Percentiles rank a stretch among this genome's conserved stretches.
Evolutionary conservation across 2,888 invertebrate genomes (phyloP).

Genomic region (Lasioglossum malachurum): DNA sequence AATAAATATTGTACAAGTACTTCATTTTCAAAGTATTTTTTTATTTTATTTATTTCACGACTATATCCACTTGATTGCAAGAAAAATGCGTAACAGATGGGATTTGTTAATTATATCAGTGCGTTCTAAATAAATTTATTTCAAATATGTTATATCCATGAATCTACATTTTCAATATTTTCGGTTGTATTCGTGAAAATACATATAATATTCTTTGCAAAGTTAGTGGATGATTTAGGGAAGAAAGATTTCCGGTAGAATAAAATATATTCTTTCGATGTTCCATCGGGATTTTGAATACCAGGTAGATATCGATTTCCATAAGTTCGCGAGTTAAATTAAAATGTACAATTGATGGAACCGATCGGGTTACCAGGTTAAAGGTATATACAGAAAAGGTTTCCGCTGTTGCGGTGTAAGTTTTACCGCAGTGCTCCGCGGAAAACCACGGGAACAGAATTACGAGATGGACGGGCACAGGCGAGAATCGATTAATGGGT

Average conservation of each 20-base stretch:
- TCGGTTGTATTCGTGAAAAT: neutral
- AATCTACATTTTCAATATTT: neutral
- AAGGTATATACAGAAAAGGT: constrained; percentile 76
- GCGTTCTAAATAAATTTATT: too few species aligned
- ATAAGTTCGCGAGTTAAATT: neutral
- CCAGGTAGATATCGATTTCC: constrained; percentile 6
- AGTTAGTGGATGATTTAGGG: neutral
- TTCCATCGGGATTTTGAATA: neutral
- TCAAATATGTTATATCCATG: too few species aligned
- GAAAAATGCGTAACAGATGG: too few species aligned
- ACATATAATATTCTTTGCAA: neutral
- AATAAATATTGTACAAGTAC: too few species aligned
- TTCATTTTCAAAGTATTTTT: too few species aligned
- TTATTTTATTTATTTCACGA: too few species aligned
- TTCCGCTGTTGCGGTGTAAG: constrained; percentile 77
- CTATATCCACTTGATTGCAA: too few species aligned
- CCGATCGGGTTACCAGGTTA: constrained; percentile 41
- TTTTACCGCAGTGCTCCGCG: constrained; percentile 75
- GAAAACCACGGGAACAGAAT: constrained; percentile 77
- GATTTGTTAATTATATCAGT: too few species aligned
- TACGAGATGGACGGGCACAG: constrained; percentile 68
- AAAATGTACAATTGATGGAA: constrained; percentile 32
- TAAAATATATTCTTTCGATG: neutral
- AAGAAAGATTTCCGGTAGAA: neutral
- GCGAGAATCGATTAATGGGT: constrained; percentile 79